Base-by-base conservation (phyloP, 2,888 invertebrate species). In the Melipona beecheii region DNA sequence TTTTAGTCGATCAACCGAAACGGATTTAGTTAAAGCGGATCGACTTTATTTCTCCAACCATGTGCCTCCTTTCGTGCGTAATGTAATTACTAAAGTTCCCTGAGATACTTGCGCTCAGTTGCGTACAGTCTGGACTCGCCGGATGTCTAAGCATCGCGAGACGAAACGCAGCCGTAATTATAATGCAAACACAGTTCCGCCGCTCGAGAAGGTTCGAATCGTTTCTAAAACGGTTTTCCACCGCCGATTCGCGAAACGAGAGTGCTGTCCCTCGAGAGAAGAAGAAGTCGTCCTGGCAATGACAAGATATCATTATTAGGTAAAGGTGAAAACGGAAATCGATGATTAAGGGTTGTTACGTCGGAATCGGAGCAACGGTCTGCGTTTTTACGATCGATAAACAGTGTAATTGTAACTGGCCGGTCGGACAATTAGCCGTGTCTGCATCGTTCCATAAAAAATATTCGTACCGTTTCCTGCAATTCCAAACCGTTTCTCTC, bases 311-410 rank as follows among this genome's bases (percentile, higher is more conserved):
- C 65, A 75, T 76, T 84, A 85, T 73, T 76, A 72, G 58, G 69
- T 21, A 71, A 64, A 78, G 60, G 64, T n/a, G 73, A 72, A 84
- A 85, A 76, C 84, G 84, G 84, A 85, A 71, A 80, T 80, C 80
- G 62, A 65, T 85, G 80, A 85, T 85, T 60, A 75, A 21, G 31
- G 27, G 58, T 68, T 66, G 73, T 84, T 76, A 15, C 56, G 56
- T 70, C 6, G 70, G 80, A 43, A 65, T 31, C 58, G 56, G 43
- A 60, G 68, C 66, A 52, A 50, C 66, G 36, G 56, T 60, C 52
- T 54, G 21, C 71, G 49, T 83, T 83, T 75, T 68, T 75, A 27
- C 83, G 62, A 82, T 19, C 75, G 75, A 68, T 82, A 82, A 83
- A 71, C 71, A 50, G 75, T 62, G 83, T 75, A 83, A 83, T 83